phyloP scores from a whole-genome alignment of 2,888 invertebrate species.

The Clistopyga incitator region DNA sequence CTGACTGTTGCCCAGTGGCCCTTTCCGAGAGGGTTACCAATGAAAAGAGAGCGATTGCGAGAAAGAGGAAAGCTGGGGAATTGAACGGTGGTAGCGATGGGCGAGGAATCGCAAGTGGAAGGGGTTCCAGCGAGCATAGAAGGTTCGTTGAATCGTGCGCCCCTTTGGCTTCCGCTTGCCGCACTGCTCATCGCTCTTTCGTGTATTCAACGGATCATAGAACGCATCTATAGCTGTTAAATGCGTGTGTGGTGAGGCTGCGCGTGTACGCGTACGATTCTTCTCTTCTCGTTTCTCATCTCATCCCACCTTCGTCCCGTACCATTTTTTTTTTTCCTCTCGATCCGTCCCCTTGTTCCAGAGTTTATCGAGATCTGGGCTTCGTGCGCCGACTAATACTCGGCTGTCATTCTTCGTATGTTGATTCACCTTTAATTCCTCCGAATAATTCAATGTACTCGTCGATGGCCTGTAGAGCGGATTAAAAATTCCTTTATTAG shows the following conservation, averaged over 20 bases:
- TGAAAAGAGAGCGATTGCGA: conserved; percentile 63
- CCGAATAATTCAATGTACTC: background rate
- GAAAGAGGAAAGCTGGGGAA: conserved; percentile 59
- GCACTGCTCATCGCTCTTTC: conserved; percentile 60
- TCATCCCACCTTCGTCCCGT: background rate
- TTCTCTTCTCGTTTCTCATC: conserved; percentile 47
- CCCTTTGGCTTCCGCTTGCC: conserved; percentile 63
- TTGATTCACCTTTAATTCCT: background rate
- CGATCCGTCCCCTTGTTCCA: background rate
- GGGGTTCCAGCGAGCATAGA: conserved; percentile 38
- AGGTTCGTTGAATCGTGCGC: conserved; percentile 64
- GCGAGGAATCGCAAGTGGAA: conserved; percentile 41
- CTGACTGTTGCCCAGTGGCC: conserved; percentile 55
- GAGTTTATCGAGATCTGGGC: conserved; percentile 4
- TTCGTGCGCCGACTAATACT: background rate
- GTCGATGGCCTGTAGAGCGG: background rate
- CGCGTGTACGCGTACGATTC: conserved; percentile 44
- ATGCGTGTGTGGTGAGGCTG: conserved; percentile 8
- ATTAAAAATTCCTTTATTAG: background rate
- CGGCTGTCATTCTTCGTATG: background rate
- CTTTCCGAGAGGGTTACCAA: conserved; percentile 51
- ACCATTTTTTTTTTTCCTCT: background rate
- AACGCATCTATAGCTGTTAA: conserved; percentile 42
- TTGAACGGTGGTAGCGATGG: conserved; percentile 59
- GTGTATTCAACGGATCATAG: conserved; percentile 63